Evolutionary conservation across 2,888 invertebrate species (phyloP).

Genomic region (Dasypolia templi): DNA sequence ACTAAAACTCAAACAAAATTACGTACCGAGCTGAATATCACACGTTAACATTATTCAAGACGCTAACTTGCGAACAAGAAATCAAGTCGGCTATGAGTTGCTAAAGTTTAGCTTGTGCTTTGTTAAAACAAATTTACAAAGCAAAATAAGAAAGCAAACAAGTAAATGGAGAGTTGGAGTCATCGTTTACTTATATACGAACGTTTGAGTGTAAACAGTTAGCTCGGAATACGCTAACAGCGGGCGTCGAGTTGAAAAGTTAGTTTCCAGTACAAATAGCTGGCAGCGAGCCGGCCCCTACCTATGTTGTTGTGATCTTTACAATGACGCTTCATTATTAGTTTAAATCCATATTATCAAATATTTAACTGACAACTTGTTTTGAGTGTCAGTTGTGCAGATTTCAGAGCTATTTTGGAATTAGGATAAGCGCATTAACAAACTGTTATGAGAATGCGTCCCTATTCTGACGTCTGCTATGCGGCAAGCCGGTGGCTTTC

Average conservation of each 20-base stretch:
- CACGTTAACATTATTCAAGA: constrained; percentile 66
- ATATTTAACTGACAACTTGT: constrained; percentile 22
- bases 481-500: background rate
- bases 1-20: constrained; percentile 49
- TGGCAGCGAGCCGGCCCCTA: constrained; percentile 60
- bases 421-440: background rate
- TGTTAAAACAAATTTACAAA: constrained; percentile 80
- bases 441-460: background rate
- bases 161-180: constrained; percentile 78
- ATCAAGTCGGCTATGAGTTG: constrained; percentile 67
- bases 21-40: constrained; percentile 46
- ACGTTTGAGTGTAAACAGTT: constrained; percentile 78
- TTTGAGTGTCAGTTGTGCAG: background rate
- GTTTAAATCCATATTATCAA: constrained; percentile 42
- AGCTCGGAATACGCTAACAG: constrained; percentile 78
- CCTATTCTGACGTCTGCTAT: background rate
- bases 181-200: constrained; percentile 83
- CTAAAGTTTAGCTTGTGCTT: constrained; percentile 74
- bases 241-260: constrained; percentile 78
- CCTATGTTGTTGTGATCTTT: constrained; percentile 46
- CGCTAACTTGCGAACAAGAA: constrained; percentile 64
- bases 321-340: constrained; percentile 55
- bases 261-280: constrained; percentile 76
- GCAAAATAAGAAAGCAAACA: constrained; percentile 84
- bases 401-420: background rate